Conservation (phyloP, 2,797 vertebrate genomes). For the Amblyopsis hoosieri region DNA sequence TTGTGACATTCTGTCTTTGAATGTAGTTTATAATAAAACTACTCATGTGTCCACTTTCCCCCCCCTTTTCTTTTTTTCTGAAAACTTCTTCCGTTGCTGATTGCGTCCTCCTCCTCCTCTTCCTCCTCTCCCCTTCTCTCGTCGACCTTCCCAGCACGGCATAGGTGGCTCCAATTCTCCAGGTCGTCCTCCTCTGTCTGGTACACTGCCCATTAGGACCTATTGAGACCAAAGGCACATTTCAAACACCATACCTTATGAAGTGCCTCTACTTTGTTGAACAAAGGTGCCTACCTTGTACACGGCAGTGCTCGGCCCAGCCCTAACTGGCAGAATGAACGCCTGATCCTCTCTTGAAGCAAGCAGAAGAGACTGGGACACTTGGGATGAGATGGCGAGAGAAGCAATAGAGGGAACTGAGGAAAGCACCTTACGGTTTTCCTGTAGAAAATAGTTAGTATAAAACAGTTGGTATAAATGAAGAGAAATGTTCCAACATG, state of each 20-base stretch:
- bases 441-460: conserved; percentile 57
- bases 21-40: conserved; percentile 8
- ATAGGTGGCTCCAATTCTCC: conserved; percentile 88
- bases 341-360: conserved; percentile 85
- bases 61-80: conserved; percentile 75
- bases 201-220: conserved; percentile 85
- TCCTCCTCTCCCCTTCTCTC: conserved; percentile 62
- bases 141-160: conserved; percentile 79
- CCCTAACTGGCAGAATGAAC: conserved; percentile 74
- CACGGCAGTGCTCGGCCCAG: conserved; percentile 73
- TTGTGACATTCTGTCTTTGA: conserved; percentile 1
- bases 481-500: neutral
- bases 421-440: conserved; percentile 66
- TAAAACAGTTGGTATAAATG: neutral
- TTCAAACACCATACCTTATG: neutral
- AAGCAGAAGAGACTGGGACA: conserved; percentile 79
- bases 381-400: conserved; percentile 49
- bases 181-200: conserved; percentile 88
- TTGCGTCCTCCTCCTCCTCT: conserved; percentile 51
- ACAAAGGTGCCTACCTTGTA: conserved; percentile 79
- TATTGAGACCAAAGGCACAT: conserved; percentile 41
- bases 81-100: conserved; percentile 47
- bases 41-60: conserved; percentile 72
- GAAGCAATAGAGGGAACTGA: conserved; percentile 62
- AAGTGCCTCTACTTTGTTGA: no score